A percentile compares a stretch with the other conserved stretches of the same genome.
Evolutionary conservation across 2,888 invertebrate genomes (phyloP).

Genomic region (Trachelus tabidus): DNA sequence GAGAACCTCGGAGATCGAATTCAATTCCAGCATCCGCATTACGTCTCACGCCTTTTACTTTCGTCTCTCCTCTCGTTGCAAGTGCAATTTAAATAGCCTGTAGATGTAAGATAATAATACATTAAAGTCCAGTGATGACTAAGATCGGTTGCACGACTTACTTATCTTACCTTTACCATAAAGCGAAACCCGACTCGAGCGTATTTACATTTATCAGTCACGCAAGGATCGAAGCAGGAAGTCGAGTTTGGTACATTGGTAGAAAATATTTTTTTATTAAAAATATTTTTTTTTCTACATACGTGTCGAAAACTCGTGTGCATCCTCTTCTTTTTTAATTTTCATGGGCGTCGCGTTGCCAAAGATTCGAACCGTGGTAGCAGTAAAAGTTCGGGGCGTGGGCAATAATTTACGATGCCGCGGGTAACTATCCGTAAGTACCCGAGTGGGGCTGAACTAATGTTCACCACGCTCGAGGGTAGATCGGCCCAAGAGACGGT

Average conservation of each 20-base stretch:
- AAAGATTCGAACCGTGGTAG: conserved; percentile 33
- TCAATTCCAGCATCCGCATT: not conserved
- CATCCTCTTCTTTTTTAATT: conserved; percentile 27
- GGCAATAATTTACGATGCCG: conserved; percentile 62
- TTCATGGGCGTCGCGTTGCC: conserved; percentile 32
- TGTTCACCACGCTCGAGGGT: conserved; percentile 36
- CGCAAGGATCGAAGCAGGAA: not conserved
- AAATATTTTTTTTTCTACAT: too few relatives aligned
- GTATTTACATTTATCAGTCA: not conserved
- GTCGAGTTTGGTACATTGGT: not conserved
- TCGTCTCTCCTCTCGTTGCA: not conserved
- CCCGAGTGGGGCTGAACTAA: conserved; percentile 44
- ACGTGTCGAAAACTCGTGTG: not conserved
- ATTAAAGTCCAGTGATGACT: not conserved
- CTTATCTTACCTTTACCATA: not conserved
- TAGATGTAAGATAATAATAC: conserved; percentile 11
- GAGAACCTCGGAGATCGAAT: not conserved
- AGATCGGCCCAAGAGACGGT: conserved; percentile 21
- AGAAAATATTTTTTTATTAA: too few relatives aligned
- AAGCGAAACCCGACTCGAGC: not conserved
- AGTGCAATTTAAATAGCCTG: conserved; percentile 19
- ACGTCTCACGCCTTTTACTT: not conserved
- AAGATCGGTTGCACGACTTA: not conserved
- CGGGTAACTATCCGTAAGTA: conserved; percentile 62
- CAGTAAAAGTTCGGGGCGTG: conserved; percentile 60